Evolutionary conservation across 1,140 invertebrate genomes (phyloP).

Genomic region (Manduca sexta): DNA sequence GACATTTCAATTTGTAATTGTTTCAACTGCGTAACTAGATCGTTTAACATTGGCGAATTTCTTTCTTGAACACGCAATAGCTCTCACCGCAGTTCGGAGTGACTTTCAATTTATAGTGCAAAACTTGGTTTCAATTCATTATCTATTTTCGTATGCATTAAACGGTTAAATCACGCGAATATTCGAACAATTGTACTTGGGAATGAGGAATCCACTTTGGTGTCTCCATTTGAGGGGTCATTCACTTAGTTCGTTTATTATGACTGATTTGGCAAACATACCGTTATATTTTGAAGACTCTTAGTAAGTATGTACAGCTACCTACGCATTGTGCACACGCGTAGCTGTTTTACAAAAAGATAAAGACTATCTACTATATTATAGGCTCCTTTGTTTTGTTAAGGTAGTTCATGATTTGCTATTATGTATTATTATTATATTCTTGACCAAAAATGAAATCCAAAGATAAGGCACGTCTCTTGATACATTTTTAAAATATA

Average conservation of each 20-base stretch:
- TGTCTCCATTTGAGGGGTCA: slow-evolving; percentile 37
- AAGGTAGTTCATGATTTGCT: no score
- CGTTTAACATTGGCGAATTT: neutral
- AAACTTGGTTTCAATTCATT: neutral
- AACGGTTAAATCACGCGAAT: neutral
- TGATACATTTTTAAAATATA: no score
- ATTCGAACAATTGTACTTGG: slow-evolving; percentile 6
- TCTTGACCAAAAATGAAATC: no score
- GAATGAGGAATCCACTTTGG: slow-evolving; percentile 19
- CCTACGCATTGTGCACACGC: neutral
- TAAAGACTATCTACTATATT: no score
- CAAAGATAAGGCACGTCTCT: no score
- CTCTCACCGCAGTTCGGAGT: neutral
- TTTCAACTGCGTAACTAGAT: no score
- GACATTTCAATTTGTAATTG: no score
- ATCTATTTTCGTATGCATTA: neutral
- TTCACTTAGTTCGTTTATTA: slow-evolving; percentile 46
- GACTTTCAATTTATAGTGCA: slow-evolving; percentile 6
- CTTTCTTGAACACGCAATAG: slow-evolving; percentile 2
- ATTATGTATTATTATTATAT: no score
- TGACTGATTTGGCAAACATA: slow-evolving; percentile 49
- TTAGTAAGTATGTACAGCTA: slow-evolving; percentile 5
- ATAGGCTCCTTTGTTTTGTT: no score
- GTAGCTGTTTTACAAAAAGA: no score
- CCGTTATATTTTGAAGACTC: slow-evolving; percentile 43